Base-by-base conservation (phyloP, 2,113 vertebrate genomes). In the Colistium nudipinnis region DNA sequence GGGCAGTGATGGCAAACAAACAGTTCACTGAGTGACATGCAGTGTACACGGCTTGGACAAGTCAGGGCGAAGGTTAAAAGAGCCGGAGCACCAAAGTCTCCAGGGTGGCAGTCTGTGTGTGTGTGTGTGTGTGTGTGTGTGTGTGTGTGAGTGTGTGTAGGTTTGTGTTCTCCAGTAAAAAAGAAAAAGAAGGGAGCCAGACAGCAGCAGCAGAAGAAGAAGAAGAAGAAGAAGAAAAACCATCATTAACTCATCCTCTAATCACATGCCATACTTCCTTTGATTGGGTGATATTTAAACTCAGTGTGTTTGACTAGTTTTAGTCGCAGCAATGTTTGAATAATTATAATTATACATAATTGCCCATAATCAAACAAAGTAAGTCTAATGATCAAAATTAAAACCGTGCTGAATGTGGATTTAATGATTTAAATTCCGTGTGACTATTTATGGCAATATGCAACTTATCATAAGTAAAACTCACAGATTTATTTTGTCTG, bases 11-110 rank as follows among this genome's bases (percentile, higher is more conserved):
- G 63, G 73, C 70, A 76, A 83, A 81, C 66, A 80, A 82, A 64
- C 68, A 66, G 73, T 60, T 74, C 80, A 65, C 41, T 74, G 76
- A 86, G 74, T 86, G 81, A 85, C 83, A 71, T 12, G 22, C 60
- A 36, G 66, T 11, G 41, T 57, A 68, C 30, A 17, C 71, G 59
- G 44, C 69, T 60, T 39, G 67, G 83, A 84, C 86, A 80, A 66
- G 44, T 41, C 1, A 43, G 76, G 87, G 49, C 44, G 24, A 30
- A 83, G 87, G 88, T 87, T 84, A 85, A 86, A 81, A 80, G 74
- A 78, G 69, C 57, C 57, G 62, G 74, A 72, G 70, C 44, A 24
- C 38, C 49, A 51, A 70, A 76, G 57, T 80, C 81, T 67, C 74
- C 54, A 24, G 63, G 64, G 78, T 59, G 68, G 54, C 68, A 31